Conservation (phyloP, 2,888 invertebrate genomes). For the Cheilosia vernalis region DNA sequence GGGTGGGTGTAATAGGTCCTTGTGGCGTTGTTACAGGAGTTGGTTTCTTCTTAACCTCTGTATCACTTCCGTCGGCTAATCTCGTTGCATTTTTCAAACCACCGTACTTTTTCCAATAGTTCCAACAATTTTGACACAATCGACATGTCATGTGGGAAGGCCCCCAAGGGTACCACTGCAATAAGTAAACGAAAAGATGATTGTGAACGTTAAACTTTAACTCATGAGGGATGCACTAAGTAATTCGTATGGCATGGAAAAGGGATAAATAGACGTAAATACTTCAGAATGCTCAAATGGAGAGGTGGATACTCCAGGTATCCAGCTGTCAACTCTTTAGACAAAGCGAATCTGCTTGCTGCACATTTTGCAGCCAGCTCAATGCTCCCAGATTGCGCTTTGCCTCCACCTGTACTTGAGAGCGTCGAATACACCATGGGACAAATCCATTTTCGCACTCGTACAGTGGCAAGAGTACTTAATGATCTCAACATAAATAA, state of each 20-base stretch:
- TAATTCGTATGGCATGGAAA: background rate
- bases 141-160: conserved; percentile 96
- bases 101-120: conserved; percentile 99
- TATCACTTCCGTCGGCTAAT: conserved; percentile 83
- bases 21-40: conserved; percentile 73
- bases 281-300: too few relatives aligned
- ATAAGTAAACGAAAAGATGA: conserved; percentile 73
- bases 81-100: conserved; percentile 93
- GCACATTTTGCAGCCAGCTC: too few relatives aligned
- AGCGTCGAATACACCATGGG: too few relatives aligned
- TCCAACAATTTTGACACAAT: conserved; percentile 97
- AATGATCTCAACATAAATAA: too few relatives aligned
- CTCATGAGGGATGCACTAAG: background rate
- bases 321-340: too few relatives aligned
- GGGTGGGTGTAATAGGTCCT: conserved; percentile 75
- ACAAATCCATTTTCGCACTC: too few relatives aligned
- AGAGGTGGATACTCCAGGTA: too few relatives aligned
- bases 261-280: too few relatives aligned
- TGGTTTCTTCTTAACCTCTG: conserved; percentile 83
- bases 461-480: too few relatives aligned
- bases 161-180: conserved; percentile 98
- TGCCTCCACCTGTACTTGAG: too few relatives aligned
- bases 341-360: too few relatives aligned
- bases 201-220: background rate
- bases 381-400: too few relatives aligned